These are phyloP conservation scores for Ispidina picta DNA, from an alignment of 2,797 vertebrate genomes.

Conservation along the genomic window DNA sequence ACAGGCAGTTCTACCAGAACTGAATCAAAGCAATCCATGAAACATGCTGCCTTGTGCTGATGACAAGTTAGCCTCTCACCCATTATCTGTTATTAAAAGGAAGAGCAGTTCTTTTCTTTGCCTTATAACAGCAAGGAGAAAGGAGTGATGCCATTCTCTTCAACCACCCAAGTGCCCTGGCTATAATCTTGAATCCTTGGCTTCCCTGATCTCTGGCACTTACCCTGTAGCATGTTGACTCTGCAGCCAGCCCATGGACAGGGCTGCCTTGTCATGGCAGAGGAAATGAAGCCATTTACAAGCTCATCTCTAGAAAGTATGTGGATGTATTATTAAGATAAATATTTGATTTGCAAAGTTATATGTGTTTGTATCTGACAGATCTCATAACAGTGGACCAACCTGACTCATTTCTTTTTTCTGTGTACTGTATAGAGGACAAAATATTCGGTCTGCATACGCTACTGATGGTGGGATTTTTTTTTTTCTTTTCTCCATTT, in stretches of 20 bases:
- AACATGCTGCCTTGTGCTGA: neutral
- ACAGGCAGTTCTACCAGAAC: neutral
- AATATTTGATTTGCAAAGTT: neutral
- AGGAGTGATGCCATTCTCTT: neutral
- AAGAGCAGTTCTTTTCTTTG: neutral
- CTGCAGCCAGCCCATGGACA: neutral
- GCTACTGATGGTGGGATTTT: neutral
- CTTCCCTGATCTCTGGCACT: neutral
- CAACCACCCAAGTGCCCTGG: neutral
- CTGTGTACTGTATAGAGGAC: neutral
- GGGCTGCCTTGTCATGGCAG: neutral
- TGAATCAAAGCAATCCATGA: neutral
- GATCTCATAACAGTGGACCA: neutral
- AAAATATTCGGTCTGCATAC: neutral
- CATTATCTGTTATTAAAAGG: neutral
- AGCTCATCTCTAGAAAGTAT: neutral
- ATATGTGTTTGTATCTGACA: neutral
- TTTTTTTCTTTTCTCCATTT: accelerated
- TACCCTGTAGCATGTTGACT: neutral
- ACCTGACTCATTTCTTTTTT: neutral
- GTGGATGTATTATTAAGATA: neutral
- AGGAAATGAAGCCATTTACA: neutral
- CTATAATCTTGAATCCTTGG: neutral
- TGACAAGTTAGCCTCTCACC: neutral
- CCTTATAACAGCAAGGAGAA: neutral